Conservation (phyloP, 2,113 vertebrate genomes). For the Indicator maculatus region DNA sequence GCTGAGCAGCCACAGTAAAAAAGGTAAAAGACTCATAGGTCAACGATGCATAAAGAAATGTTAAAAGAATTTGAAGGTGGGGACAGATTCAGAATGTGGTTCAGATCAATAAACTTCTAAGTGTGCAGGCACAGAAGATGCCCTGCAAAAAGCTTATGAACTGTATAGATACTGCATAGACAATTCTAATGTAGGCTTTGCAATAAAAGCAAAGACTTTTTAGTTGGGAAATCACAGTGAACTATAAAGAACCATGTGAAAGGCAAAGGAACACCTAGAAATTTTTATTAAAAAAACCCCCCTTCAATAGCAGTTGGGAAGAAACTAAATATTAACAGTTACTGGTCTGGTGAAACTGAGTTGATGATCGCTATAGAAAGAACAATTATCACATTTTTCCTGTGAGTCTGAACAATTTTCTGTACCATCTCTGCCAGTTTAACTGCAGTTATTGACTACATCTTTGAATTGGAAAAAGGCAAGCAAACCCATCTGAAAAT, state of each 20-base stretch:
- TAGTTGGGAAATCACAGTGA: neutral
- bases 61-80: neutral
- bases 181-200: neutral
- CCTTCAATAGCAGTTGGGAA: neutral
- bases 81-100: neutral
- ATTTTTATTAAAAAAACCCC: neutral
- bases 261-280: neutral
- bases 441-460: neutral
- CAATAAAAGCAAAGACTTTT: neutral
- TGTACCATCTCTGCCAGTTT: neutral
- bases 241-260: neutral
- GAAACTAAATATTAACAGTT: neutral
- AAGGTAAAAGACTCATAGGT: neutral
- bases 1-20: neutral
- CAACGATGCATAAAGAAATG: neutral
- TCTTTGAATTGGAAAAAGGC: neutral
- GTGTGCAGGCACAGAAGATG: neutral
- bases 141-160: neutral
- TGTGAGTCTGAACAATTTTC: neutral
- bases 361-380: neutral
- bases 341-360: neutral
- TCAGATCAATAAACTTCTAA: neutral
- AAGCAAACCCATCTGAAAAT: neutral
- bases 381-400: neutral
- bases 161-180: neutral